Base-by-base conservation (phyloP, 2,888 invertebrate species). In the Hetaerina titia region DNA sequence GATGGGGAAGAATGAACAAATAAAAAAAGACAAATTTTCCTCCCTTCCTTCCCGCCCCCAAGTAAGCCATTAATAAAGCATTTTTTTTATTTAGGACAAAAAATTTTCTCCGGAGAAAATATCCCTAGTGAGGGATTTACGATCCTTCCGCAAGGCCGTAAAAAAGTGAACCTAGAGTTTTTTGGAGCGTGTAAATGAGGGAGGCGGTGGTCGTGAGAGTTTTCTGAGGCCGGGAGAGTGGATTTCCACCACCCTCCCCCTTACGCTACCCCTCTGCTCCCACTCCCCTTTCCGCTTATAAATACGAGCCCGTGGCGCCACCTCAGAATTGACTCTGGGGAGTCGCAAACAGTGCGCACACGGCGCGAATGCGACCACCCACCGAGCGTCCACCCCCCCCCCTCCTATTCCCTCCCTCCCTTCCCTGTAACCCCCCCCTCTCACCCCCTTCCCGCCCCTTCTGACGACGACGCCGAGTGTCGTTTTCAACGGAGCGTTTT, bases 181-280 rank as follows among this genome's bases (percentile, higher is more conserved):
- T 89, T 45, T 56, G 89, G 57, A 57, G 89, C 89, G 89, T n/a
- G 58, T 17, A 89, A 89, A 89, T 89, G 58, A 89, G 58, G 89
- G n/a, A 22, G 31, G 17, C 17, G 88, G 19, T 13, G 56, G 88
- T 19, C 69, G 88, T 45, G 9, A 89, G 57, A 11, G 58, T 22
- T 89, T 89, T 89, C 58, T 57, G 89, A 13, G 89, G 58, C n/a
- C 89, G n/a, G 11, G 89, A 57, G n/a, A 58, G 56, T 58, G 89
- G 58, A 58, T n/a, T 58, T 9, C 56, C 9, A 69, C 19, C 69
- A n/a, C n/a, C 31, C 58, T 11, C 57, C n/a, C 89, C 22, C 8
- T 13, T 57, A 19, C 4, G 45, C 7, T 13, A 57, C 89, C 57
- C 89, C 58, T 7, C 57, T 22, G 15, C 89, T 57, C 22, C 56